Evolutionary conservation across 2,113 vertebrate species (phyloP), one percentile per base, ranked within the genome.

Genomic region (Camelus bactrianus): DNA sequence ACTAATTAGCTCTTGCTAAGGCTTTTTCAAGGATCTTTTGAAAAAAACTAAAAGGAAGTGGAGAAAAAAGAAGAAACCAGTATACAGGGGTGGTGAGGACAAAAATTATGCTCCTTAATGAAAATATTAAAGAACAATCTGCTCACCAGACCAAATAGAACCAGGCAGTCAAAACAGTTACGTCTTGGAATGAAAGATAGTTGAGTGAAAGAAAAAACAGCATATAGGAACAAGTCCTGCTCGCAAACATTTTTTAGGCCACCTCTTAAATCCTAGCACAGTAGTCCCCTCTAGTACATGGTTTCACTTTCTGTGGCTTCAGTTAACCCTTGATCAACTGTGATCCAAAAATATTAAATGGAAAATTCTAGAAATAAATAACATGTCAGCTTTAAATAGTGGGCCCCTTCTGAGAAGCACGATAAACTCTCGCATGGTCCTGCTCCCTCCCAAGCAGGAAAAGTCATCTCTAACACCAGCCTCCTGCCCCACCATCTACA

Each of bases 91-190:
- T 75, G 7, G 13, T 32, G n/a, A 95, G 46, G 20, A 92, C n/a
- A 93, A 54, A 87, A 92, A 72, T 69, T 42, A n/a, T 69, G 30
- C 17, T 87, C 10, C 56, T 75, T 81, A 87, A 79, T 82, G 88
- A 80, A 97, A 92, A 93, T 89, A 89, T 46, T 79, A 76, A 76
- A 75, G 48, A 69, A 28, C 16, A 72, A 20, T 84, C 58, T 94
- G 26, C 24, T 84, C 12, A 80, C 28, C 24, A 83, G 3, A 30
- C 38, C 28, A 85, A 60, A 85, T 19, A 81, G 19, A 93, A 32
- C 13, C 22, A n/a, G n/a, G 46, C 79, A 42, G 62, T 89, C 60
- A 52, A 89, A 95, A 87, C 38, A 91, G 26, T 15, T 19, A 42
- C 54, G 12, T 48, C 77, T 96, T 58, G 19, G 12, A n/a, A 69